A percentile compares a stretch with the other conserved stretches of the same genome.
phyloP scores from a whole-genome alignment of 92 coral and sea anemone genomes.

The Zoanthus sansibaricus region DNA sequence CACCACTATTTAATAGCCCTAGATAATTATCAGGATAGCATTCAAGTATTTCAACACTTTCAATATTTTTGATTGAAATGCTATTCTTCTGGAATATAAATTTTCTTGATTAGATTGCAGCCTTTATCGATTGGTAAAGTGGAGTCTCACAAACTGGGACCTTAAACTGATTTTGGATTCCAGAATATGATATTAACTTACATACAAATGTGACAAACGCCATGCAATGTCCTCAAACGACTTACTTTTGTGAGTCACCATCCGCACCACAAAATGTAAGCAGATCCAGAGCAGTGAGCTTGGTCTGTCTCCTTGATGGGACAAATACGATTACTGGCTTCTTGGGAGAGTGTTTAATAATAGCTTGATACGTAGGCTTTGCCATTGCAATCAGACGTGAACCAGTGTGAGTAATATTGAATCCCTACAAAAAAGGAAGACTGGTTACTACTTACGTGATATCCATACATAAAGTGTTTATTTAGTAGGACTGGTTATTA shows the following conservation, averaged over 20 bases:
- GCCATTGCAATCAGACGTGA: conserved; percentile 99
- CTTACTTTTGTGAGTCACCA: conserved; percentile 93
- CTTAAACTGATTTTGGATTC: no score
- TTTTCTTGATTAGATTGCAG: no score
- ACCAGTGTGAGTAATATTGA: conserved; percentile 97
- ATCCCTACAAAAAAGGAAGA: conserved; percentile 72
- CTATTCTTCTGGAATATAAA: no score
- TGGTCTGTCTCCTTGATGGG: conserved; percentile 96
- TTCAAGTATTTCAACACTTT: no score
- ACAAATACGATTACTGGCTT: conserved; percentile 96
- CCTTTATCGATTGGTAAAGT: no score
- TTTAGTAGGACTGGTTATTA: not conserved
- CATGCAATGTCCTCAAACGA: not conserved
- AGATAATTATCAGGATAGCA: no score
- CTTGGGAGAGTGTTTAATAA: conserved; percentile 94
- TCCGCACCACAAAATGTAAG: conserved; percentile 97
- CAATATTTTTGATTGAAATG: no score
- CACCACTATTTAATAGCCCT: no score
- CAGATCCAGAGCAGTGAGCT: conserved; percentile 91
- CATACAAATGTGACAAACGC: not conserved
- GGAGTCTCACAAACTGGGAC: no score
- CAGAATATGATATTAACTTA: no score
- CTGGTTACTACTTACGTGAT: not conserved
- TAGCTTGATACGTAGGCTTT: conserved; percentile 93
- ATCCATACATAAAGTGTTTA: not conserved